phyloP scores from a whole-genome alignment of 2,888 invertebrate species.

The Ecliptopera silaceata region DNA sequence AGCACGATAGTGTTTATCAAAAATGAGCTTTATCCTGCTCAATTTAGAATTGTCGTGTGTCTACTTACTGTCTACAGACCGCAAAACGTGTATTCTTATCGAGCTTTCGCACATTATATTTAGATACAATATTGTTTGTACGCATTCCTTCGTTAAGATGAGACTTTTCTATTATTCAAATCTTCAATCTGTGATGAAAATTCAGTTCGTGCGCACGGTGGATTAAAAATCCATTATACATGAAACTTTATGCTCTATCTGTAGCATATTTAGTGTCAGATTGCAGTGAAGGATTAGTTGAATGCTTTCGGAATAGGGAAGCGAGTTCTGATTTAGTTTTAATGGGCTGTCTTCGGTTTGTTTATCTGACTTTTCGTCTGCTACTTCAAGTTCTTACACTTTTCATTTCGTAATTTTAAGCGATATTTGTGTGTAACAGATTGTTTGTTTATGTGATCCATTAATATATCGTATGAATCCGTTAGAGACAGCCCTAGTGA shows the following conservation, averaged over 20 bases:
- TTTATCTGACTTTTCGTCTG: constrained; percentile 2
- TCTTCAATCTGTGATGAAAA: constrained; percentile 21
- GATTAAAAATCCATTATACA: constrained; percentile 41
- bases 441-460: not conserved
- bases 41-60: constrained; percentile 4
- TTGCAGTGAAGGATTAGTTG: constrained; percentile 26
- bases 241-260: constrained; percentile 38
- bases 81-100: not conserved
- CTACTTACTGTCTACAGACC: not conserved
- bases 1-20: constrained; percentile 1
- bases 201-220: constrained; percentile 45
- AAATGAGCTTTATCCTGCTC: constrained; percentile 8
- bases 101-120: not conserved
- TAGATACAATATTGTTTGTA: constrained; percentile 6
- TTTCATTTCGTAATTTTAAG: not conserved
- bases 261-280: constrained; percentile 33
- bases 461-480: not conserved
- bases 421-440: not conserved
- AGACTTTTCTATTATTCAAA: not conserved
- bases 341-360: constrained; percentile 22
- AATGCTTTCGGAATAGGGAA: constrained; percentile 28
- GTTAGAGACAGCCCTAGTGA: not conserved
- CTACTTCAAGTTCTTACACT: not conserved
- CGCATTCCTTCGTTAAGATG: not conserved
- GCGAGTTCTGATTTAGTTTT: constrained; percentile 23